Evolutionary conservation across 2,888 invertebrate genomes (phyloP).

Genomic region (Aporophyla nigra): DNA sequence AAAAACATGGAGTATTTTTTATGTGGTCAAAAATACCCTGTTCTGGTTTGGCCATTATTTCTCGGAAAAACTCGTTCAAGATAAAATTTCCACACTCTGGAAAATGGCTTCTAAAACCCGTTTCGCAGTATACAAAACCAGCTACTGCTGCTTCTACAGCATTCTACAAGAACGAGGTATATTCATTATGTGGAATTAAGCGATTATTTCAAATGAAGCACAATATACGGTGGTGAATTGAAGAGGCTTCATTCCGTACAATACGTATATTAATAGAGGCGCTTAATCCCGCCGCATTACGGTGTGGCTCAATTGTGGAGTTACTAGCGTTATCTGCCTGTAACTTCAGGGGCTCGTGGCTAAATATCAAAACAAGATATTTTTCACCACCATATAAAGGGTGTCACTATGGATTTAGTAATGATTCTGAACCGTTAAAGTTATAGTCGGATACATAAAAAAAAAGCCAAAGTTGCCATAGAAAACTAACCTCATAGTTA

Average conservation of each 20-base stretch:
- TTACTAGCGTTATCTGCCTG: constrained; percentile 4
- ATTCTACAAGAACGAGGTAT: constrained; percentile 37
- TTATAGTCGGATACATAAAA: too few relatives aligned
- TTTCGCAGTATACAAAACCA: neutral
- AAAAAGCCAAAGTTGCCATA: too few relatives aligned
- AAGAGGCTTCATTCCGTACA: constrained; percentile 78
- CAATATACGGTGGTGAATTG: constrained; percentile 78
- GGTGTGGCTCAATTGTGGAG: constrained; percentile 50
- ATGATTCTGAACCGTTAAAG: too few relatives aligned
- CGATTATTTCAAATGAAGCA: constrained; percentile 77
- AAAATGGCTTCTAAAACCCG: neutral
- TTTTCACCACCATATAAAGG: too few relatives aligned
- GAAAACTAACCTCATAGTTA: too few relatives aligned
- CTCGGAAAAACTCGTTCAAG: too few relatives aligned
- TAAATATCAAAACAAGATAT: too few relatives aligned
- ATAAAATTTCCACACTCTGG: neutral
- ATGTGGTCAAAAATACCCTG: neutral
- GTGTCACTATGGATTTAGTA: too few relatives aligned
- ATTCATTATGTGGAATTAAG: constrained; percentile 58
- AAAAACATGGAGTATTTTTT: neutral
- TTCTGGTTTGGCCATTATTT: neutral
- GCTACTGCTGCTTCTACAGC: neutral
- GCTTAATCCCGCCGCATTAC: constrained; percentile 77
- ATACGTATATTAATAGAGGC: constrained; percentile 81
- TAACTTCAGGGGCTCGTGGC: too few relatives aligned